Base-by-base conservation (phyloP, 2,113 vertebrate species). In the Ornithorhynchus anatinus region DNA sequence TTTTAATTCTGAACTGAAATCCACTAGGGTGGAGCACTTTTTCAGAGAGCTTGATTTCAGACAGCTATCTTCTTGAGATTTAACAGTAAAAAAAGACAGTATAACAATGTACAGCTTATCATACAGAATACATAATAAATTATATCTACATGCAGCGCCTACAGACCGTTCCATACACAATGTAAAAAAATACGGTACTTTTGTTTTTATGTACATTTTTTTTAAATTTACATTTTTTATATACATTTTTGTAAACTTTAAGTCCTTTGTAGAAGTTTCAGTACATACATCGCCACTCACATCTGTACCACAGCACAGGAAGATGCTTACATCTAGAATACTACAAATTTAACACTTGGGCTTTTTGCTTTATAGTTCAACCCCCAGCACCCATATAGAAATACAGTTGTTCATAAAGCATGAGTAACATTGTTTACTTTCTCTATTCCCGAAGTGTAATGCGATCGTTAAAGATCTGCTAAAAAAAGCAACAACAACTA, bases 131-230 rank as follows among this genome's bases (percentile, higher is more conserved):
- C 86, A 91, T 84, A 99, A 98, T 99, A 99, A 97, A 93, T 96
- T 95, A 95, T 97, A 97, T 97, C 96, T 97, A 99, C 96, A 98
- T 93, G 94, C 88, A 93, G 91, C 90, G 94, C 73, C 95, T 96
- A 91, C 82, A 95, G 91, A 95, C 90, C 87, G 90, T 79, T 91
- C 92, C 93, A 86, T 79, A 88, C 71, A 85, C 69, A 82, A 31
- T 5, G 81, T 95, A 93, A 89, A 94, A 94, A 93, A 94, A 93
- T 94, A 94, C 89, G 88, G 79, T 88, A 87, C 81, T 91, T 94
- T 94, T n/a, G n/a, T n/a, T 92, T 87, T 93, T 90, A 93, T 95
- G 93, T 89, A 95, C 70, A 84, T 94, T 91, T 92, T 93, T 75
- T 84, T 84, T 80, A 87, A 81, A 85, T 84, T 93, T 93, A 93